These are phyloP conservation scores for Tillus elongatus DNA, from an alignment of 2,888 invertebrate genomes.

Conservation along the genomic window DNA sequence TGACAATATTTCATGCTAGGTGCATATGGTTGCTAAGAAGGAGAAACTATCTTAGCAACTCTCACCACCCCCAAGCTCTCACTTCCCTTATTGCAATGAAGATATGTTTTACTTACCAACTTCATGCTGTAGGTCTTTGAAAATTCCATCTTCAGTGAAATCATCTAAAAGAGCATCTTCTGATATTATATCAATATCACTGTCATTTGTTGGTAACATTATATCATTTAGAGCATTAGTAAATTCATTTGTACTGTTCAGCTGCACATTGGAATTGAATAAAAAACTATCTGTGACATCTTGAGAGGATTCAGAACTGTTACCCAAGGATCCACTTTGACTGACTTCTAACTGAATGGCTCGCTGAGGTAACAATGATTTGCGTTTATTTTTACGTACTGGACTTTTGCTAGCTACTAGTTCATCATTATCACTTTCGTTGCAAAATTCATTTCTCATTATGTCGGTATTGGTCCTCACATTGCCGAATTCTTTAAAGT, in stretches of 20 bases:
- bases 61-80: no score
- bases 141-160: slow-evolving; percentile 35
- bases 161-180: slow-evolving; percentile 29
- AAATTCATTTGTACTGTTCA: no score
- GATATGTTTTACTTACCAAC: no score
- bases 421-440: slow-evolving; percentile 24
- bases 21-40: no score
- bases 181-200: slow-evolving; percentile 15
- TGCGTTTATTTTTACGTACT: slow-evolving; percentile 31
- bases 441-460: no score
- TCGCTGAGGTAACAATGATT: slow-evolving; percentile 33
- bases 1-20: no score
- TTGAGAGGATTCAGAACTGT: slow-evolving; percentile 32
- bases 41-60: no score
- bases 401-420: slow-evolving; percentile 18
- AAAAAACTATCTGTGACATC: slow-evolving; percentile 25
- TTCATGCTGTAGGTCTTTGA: slow-evolving; percentile 35
- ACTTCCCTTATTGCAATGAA: no score
- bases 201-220: slow-evolving; percentile 12
- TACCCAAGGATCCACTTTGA: slow-evolving; percentile 25
- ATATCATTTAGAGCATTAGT: no score
- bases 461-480: no score
- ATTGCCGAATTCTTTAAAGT: no score
- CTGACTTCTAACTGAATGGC: slow-evolving; percentile 31
- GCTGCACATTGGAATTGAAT: no score